Evolutionary conservation across 1,140 invertebrate species (phyloP), one percentile per base, ranked within the genome.

Genomic region (Drosophila busckii): DNA sequence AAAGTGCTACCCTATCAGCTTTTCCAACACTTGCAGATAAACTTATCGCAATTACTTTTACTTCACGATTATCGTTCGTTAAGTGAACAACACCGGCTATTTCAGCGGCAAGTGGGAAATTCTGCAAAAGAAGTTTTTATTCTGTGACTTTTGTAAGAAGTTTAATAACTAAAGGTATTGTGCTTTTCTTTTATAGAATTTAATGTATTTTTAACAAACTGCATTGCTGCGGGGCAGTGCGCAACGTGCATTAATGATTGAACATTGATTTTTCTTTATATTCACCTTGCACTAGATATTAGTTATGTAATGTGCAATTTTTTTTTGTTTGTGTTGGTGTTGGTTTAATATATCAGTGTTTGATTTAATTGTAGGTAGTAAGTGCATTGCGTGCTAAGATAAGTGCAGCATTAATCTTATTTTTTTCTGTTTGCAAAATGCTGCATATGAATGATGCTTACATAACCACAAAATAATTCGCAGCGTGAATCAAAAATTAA

Each of bases 61-160:
- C 78, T 83, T 83, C 52, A 83, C 78, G 78, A 68, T 49, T 70
- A 68, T 54, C 68, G 55, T 66, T 86, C 76, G 70, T 70, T 52
- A 68, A 82, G 70, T 82, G 82, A 86, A 66, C 84, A 86, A n/a
- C 84, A 80, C 84, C 84, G 73, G 54, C 52, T 26, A 58, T 56
- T 68, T 76, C 84, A 71, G 62, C 84, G 84, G 68, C 82, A 42
- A 71, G 73, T 75, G 63, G 63, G 65, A 78, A 64, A 69, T 64
- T 86, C 84, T 86, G 75, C 71, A 84, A 84, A 86, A 86, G 84
- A 85, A 84, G 69, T 86, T 86, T 86, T 86, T 67, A 86, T 86
- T 86, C 70, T 86, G 76, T 86, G 70, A 78, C 84, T 86, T 86
- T 86, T 86, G 84, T 85, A 84, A 85, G 84, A 86, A 86, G 71